These are phyloP conservation scores for Platycheirus albimanus DNA, from an alignment of 2,888 invertebrate species.

Conservation along the genomic window DNA sequence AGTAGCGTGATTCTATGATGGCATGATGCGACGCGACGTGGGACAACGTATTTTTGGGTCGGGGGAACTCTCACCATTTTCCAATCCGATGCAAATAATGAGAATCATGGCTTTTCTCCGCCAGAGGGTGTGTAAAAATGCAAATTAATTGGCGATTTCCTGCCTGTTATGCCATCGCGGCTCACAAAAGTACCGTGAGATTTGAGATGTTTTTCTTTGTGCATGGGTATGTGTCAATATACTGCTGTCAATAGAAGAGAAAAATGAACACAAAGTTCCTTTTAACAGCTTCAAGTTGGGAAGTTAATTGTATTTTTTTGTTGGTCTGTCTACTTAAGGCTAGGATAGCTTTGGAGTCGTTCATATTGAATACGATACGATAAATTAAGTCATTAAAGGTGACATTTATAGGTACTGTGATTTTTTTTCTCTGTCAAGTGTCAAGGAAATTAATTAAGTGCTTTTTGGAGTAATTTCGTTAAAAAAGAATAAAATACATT, in stretches of 20 bases:
- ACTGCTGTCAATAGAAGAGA: slow-evolving; percentile 14
- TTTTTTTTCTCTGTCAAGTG: slow-evolving; percentile 19
- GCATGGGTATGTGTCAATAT: slow-evolving; percentile 2
- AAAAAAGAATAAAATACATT: no score
- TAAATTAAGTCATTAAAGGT: slow-evolving; percentile 56
- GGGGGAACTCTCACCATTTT: slow-evolving; percentile 38
- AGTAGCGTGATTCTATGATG: background rate
- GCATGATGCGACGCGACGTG: slow-evolving; percentile 10
- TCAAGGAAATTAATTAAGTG: background rate
- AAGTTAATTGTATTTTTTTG: slow-evolving; percentile 65
- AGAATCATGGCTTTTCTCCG: slow-evolving; percentile 68
- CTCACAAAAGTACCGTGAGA: background rate
- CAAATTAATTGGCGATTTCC: slow-evolving; percentile 74
- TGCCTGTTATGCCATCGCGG: slow-evolving; percentile 57
- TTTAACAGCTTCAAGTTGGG: slow-evolving; percentile 48
- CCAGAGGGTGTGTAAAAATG: slow-evolving; percentile 61
- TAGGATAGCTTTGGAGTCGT: background rate
- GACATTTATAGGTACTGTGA: slow-evolving; percentile 40
- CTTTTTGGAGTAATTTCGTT: no score
- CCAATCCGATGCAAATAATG: slow-evolving; percentile 66
- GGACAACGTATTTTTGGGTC: slow-evolving; percentile 30
- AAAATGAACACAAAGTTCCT: slow-evolving; percentile 45
- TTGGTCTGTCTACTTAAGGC: background rate
- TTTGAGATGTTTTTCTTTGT: slow-evolving; percentile 10
- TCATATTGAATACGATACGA: slow-evolving; percentile 9